Conservation (phyloP, 2,113 vertebrate species). For the Tetraodon nigroviridis region DNA sequence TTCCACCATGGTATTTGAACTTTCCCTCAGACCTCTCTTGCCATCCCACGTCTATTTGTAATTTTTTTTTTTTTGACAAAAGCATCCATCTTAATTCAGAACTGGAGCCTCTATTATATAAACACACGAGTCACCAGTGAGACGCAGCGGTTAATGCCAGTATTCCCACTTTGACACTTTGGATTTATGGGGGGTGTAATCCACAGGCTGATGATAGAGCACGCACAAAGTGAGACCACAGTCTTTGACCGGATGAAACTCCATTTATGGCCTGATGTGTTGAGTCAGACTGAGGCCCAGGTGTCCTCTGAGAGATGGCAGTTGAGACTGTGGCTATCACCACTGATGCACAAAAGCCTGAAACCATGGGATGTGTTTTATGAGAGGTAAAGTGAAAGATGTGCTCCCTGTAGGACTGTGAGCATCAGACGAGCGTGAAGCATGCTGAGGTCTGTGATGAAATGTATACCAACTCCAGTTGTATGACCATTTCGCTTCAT, state of each 20-base stretch:
- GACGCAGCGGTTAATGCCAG: background rate
- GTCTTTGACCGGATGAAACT: slow-evolving; percentile 17
- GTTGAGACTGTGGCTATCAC: slow-evolving; percentile 36
- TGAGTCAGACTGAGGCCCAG: slow-evolving; percentile 52
- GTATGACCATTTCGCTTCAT: no score
- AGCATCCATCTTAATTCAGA: slow-evolving; percentile 26
- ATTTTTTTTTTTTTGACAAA: slow-evolving; percentile 5
- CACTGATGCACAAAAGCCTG: slow-evolving; percentile 65
- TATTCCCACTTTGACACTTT: slow-evolving; percentile 13
- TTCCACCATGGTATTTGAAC: slow-evolving; percentile 38
- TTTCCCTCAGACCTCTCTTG: slow-evolving; percentile 38
- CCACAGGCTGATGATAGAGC: slow-evolving; percentile 9
- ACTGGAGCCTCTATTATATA: slow-evolving; percentile 23
- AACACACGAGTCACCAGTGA: slow-evolving; percentile 33
- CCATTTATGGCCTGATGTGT: slow-evolving; percentile 21
- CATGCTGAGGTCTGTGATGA: no score
- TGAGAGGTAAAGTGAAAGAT: slow-evolving; percentile 48
- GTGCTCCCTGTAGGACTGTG: slow-evolving; percentile 39
- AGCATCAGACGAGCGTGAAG: no score
- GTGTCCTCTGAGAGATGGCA: slow-evolving; percentile 32
- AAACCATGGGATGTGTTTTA: slow-evolving; percentile 64
- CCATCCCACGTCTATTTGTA: slow-evolving; percentile 31
- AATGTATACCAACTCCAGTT: no score
- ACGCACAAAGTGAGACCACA: slow-evolving; percentile 4
- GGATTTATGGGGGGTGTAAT: slow-evolving; percentile 3